phyloP scores from a whole-genome alignment of 2,888 invertebrate genomes.

The Empis livida region DNA sequence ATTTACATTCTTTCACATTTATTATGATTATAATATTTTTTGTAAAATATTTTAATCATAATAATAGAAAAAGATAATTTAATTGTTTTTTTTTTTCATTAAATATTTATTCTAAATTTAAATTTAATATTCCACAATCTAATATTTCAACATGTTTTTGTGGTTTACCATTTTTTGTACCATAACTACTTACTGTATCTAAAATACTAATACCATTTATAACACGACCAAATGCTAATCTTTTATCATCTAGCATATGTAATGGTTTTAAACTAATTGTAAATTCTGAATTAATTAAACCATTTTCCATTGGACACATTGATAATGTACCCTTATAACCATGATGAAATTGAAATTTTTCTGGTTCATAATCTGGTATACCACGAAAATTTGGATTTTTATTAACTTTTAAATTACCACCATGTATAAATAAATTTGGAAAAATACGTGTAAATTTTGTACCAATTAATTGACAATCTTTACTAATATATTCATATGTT shows the following conservation, averaged over 20 bases:
- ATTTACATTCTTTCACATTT: too few species aligned
- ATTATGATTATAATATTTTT: too few species aligned
- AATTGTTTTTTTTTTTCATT: too few species aligned
- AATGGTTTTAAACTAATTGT: slow-evolving; percentile 27
- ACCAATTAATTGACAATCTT: neutral
- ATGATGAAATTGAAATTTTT: slow-evolving; percentile 8
- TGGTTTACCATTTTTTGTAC: slow-evolving; percentile 23
- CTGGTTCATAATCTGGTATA: slow-evolving; percentile 5
- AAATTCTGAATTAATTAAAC: slow-evolving; percentile 19
- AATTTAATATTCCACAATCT: slow-evolving; percentile 20
- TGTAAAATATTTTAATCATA: too few species aligned
- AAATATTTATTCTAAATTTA: neutral
- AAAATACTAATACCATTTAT: slow-evolving; percentile 20
- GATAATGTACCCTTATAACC: slow-evolving; percentile 8
- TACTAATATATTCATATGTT: neutral
- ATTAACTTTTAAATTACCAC: slow-evolving; percentile 7
- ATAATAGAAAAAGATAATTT: too few species aligned
- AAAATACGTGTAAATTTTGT: slow-evolving; percentile 5
- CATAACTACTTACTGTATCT: slow-evolving; percentile 20
- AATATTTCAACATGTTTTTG: slow-evolving; percentile 19
- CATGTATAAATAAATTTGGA: slow-evolving; percentile 7
- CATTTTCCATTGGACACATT: slow-evolving; percentile 4
- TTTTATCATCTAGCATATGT: slow-evolving; percentile 17
- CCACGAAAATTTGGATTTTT: neutral
- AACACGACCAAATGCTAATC: slow-evolving; percentile 25